A percentile compares a stretch with the other conserved stretches of the same genome.
Conservation (phyloP, 2,113 vertebrate species). For the Petromus typicus region DNA sequence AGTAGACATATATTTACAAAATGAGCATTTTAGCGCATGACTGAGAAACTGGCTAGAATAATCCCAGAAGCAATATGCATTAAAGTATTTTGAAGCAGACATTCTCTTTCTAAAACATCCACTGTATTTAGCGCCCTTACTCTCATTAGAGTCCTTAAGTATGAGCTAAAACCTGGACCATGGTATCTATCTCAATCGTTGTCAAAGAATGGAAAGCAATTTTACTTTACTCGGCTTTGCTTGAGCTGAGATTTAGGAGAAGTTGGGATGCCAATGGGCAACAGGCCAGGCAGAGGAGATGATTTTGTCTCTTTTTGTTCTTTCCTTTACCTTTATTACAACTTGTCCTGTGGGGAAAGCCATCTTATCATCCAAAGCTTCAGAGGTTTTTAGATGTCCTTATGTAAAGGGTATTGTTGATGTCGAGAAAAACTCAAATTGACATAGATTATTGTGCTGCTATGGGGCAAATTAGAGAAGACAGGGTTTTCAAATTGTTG, state of each 20-base stretch:
- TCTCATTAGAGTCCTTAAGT: background rate
- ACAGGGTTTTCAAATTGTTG: background rate
- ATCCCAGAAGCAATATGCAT: background rate
- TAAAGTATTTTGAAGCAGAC: background rate
- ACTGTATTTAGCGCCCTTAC: background rate
- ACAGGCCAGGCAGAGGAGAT: background rate
- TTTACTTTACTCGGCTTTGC: constrained; percentile 9
- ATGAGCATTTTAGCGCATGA: background rate
- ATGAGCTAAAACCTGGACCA: background rate
- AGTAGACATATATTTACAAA: background rate
- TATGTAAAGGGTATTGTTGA: background rate
- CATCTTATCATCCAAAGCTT: background rate
- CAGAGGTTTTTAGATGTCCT: background rate
- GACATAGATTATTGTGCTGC: background rate
- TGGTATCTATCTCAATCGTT: background rate
- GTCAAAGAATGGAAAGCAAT: background rate
- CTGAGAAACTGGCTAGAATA: background rate
- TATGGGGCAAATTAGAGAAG: background rate
- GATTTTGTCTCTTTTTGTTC: background rate
- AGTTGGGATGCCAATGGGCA: background rate
- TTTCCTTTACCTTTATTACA: background rate
- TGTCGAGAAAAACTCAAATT: background rate
- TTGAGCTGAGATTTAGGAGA: constrained; percentile 34
- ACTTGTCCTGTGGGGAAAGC: background rate
- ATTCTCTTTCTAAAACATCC: background rate